These are phyloP conservation scores for Syngnathus rostellatus DNA, from an alignment of 2,797 vertebrate species.

Conservation along the genomic window DNA sequence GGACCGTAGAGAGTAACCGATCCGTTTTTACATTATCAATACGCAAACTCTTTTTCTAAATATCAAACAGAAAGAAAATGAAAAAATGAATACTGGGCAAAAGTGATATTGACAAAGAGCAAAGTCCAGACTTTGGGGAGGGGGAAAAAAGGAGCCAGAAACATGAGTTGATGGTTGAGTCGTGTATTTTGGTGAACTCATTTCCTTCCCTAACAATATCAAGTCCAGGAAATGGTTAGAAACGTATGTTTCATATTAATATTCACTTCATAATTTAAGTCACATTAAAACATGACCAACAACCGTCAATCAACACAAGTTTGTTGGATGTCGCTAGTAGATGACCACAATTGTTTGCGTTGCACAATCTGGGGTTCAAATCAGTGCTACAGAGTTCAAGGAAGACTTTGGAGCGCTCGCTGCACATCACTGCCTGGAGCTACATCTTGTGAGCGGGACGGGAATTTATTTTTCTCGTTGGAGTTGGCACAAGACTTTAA, in stretches of 20 bases:
- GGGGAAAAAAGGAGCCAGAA: conserved; percentile 12
- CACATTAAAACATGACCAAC: conserved; percentile 22
- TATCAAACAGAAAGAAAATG: neutral
- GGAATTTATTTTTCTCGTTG: conserved; percentile 10
- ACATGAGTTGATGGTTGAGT: conserved; percentile 26
- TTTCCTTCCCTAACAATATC: conserved; percentile 30
- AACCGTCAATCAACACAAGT: conserved; percentile 32
- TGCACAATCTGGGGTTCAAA: conserved; percentile 23
- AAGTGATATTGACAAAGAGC: conserved; percentile 16
- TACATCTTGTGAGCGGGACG: conserved; percentile 41
- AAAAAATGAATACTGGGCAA: neutral
- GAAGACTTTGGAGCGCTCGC: neutral
- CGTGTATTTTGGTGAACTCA: conserved; percentile 23
- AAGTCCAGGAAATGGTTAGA: conserved; percentile 37
- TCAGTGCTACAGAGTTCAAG: neutral
- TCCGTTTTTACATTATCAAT: neutral
- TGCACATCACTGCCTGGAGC: neutral
- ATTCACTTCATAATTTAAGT: conserved; percentile 29
- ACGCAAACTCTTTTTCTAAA: neutral
- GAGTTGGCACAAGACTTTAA: conserved; percentile 18
- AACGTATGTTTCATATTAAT: conserved; percentile 36
- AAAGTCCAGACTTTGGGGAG: conserved; percentile 17
- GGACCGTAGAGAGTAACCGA: neutral
- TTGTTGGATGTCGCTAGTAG: conserved; percentile 34
- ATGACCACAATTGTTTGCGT: conserved; percentile 20